Base-by-base conservation (phyloP, 2,113 vertebrate species). In the Pachycephala philippinensis region DNA sequence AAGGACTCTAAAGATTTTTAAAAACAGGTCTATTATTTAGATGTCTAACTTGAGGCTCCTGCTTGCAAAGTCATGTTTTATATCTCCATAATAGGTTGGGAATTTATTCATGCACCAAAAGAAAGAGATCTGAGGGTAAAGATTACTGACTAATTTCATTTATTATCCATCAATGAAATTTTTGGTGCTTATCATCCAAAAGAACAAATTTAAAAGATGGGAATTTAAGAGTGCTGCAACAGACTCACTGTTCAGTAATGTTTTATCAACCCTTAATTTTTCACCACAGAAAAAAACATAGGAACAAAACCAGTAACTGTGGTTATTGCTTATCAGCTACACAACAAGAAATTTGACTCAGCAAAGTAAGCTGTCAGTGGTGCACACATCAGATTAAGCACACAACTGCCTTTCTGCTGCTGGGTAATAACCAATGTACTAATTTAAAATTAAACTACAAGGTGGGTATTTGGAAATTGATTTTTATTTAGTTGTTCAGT, bases 11-110 rank as follows among this genome's bases (percentile, higher is more conserved):
- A 95, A 85, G 90, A 74, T 88, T 88, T 88, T 35, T 11, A 71
- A 96, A 94, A 88, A 12, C 87, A 74, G 11, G 68, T 86, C 93
- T 93, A 87, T 96, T 96, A 97, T 94, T 93, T 95, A 94, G 90
- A 85, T 90, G 89, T 93, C 82, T 87, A 93, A 92, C 90, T 96
- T 96, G 76, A 88, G 79, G 75, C 68, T 96, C 60, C 68, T 90
- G 39, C 52, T 93, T 81, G 76, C 72, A 69, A 95, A 95, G 64
- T 94, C 68, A 93, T 10, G 28, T 93, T 91, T 95, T 91, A 50
- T 90, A 80, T 66, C 75, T 94, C 92, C 92, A 86, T 96, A 96
- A 90, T 77, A 54, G 60, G 30, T 76, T 83, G 30, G 39, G 24
- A 70, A 65, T 23, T 76, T 92, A 92, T 71, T 95, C 87, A 93